These are phyloP conservation scores for Malaclemys terrapin DNA, from an alignment of 2,113 vertebrate genomes.

Conservation along the genomic window DNA sequence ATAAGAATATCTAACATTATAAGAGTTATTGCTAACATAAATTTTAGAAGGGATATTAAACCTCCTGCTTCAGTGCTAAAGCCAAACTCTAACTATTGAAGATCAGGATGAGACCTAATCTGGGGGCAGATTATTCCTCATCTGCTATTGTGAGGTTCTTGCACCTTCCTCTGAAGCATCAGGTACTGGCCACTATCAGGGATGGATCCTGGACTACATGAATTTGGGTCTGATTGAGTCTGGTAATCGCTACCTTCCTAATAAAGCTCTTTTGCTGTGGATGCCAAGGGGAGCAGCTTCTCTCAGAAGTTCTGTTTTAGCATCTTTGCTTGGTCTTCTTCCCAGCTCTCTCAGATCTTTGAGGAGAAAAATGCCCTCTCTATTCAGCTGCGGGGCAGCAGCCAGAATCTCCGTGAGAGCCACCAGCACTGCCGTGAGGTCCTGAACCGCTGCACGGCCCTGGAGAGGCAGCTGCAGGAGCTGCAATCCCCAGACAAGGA, in stretches of 20 bases:
- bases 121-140: neutral
- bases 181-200: neutral
- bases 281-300: neutral
- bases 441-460: constrained; percentile 70
- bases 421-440: constrained; percentile 76
- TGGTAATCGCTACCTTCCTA: neutral
- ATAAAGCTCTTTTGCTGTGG: neutral
- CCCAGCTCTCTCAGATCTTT: constrained; percentile 84
- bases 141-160: neutral
- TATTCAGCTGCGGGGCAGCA: constrained; percentile 76
- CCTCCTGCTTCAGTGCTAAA: neutral
- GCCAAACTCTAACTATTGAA: neutral
- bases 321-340: neutral
- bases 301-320: neutral
- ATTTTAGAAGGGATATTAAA: neutral
- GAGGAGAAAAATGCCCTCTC: constrained; percentile 84
- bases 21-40: neutral
- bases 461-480: constrained; percentile 80
- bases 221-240: accelerated
- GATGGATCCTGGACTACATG: neutral
- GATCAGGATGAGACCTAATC: neutral
- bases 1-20: neutral
- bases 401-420: constrained; percentile 68
- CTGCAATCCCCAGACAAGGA: constrained; percentile 69
- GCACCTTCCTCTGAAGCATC: neutral